Conservation (phyloP, 1,140 invertebrate genomes). For the Latrodectus geometricus region DNA sequence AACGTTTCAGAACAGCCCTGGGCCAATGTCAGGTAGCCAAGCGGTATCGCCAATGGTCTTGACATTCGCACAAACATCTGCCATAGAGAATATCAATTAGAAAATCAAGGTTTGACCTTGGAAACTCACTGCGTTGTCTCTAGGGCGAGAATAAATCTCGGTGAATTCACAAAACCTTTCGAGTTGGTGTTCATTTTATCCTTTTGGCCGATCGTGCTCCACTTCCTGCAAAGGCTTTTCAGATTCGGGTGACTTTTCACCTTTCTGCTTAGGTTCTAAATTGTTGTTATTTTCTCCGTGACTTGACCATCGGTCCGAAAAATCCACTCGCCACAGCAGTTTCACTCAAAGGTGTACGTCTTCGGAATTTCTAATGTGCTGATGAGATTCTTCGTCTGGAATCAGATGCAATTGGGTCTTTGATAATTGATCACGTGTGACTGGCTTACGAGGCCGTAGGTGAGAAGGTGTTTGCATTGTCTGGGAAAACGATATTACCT, state of each 20-base stretch:
- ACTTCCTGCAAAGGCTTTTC: constrained; percentile 43
- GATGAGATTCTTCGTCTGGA: neutral
- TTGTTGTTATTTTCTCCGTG: constrained; percentile 32
- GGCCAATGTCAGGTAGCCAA: neutral
- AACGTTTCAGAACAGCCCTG: neutral
- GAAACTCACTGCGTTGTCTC: neutral
- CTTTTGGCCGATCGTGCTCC: constrained; percentile 52
- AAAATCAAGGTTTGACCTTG: constrained; percentile 20
- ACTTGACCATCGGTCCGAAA: neutral
- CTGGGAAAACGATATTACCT: no score
- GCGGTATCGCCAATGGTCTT: constrained; percentile 13
- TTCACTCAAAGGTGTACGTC: neutral
- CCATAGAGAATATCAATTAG: constrained; percentile 30
- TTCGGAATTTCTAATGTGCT: neutral
- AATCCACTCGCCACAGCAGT: neutral
- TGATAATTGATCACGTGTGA: constrained; percentile 2
- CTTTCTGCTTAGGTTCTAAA: neutral
- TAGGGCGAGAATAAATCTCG: neutral
- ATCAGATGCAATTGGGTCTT: no score
- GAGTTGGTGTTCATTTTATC: constrained; percentile 16
- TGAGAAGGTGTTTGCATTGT: no score
- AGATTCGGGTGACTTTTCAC: neutral
- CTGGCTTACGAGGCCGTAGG: neutral
- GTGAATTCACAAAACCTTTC: neutral
- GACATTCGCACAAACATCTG: neutral